These are phyloP conservation scores for Rutpela maculata DNA, from an alignment of 2,888 invertebrate genomes.

Conservation along the genomic window DNA sequence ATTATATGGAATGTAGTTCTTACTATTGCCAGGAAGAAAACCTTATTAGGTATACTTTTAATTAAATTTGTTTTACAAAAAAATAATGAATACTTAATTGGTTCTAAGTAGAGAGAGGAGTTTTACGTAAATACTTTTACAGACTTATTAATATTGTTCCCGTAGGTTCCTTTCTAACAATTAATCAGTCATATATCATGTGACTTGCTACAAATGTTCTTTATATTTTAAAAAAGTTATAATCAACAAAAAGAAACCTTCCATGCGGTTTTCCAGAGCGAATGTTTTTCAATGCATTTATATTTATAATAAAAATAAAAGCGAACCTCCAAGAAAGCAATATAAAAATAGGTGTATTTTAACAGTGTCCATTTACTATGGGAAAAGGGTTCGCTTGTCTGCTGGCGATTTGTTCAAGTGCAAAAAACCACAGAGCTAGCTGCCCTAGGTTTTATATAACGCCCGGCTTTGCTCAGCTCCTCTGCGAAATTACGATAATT, in stretches of 20 bases:
- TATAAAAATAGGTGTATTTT: slow-evolving; percentile 1
- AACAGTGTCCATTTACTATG: slow-evolving; percentile 24
- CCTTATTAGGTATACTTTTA: too few species aligned
- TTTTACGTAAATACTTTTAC: too few species aligned
- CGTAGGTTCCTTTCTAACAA: too few species aligned
- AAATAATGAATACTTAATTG: too few species aligned
- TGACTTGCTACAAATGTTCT: too few species aligned
- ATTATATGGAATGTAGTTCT: too few species aligned
- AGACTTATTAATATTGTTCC: too few species aligned
- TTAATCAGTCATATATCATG: too few species aligned
- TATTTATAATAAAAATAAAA: not conserved
- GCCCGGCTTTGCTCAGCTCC: slow-evolving; percentile 48
- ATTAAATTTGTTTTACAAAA: too few species aligned
- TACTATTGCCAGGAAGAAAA: too few species aligned
- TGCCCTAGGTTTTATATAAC: slow-evolving; percentile 51
- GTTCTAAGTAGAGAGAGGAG: too few species aligned
- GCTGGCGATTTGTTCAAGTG: slow-evolving; percentile 57
- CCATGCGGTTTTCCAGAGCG: not conserved
- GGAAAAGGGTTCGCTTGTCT: slow-evolving; percentile 50
- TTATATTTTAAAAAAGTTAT: not conserved
- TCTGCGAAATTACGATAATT: slow-evolving; percentile 50
- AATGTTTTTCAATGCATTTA: not conserved
- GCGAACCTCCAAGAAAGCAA: not conserved
- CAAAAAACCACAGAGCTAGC: slow-evolving; percentile 50
- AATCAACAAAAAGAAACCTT: not conserved